Conservation (phyloP, 2,888 invertebrate species). For the Argyra leucocephala region DNA sequence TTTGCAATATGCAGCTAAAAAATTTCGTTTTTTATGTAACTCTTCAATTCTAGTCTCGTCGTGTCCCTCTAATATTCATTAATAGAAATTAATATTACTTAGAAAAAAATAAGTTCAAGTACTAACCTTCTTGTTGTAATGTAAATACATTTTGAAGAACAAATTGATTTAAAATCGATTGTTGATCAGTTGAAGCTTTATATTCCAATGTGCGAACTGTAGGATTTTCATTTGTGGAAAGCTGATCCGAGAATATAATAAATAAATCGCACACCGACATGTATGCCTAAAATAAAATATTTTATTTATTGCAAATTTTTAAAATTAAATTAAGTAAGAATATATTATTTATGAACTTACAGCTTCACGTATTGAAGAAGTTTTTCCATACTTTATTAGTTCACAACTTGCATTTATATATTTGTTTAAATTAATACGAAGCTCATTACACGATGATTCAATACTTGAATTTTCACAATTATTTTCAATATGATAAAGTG, state of each 20-base stretch:
- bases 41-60: constrained; percentile 97
- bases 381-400: constrained; percentile 58
- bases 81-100: constrained; percentile 14
- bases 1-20: constrained; percentile 94
- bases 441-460: constrained; percentile 50
- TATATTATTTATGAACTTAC: too few species aligned
- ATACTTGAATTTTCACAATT: constrained; percentile 52
- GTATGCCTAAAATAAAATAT: constrained; percentile 59
- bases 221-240: constrained; percentile 48
- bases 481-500: constrained; percentile 72
- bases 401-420: constrained; percentile 66
- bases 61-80: constrained; percentile 62
- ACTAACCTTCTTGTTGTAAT: constrained; percentile 76
- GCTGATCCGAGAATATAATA: constrained; percentile 82
- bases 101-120: constrained; percentile 8
- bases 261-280: constrained; percentile 91
- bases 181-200: constrained; percentile 69
- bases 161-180: constrained; percentile 76
- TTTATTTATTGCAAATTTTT: background rate
- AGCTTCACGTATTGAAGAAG: constrained; percentile 63
- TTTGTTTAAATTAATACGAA: constrained; percentile 60
- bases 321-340: constrained; percentile 9
- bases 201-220: constrained; percentile 58
- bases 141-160: constrained; percentile 90
- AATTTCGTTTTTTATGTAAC: constrained; percentile 89